Evolutionary conservation across 2,113 vertebrate species (phyloP), one percentile per base, ranked within the genome.

Genomic region (Thryonomys swinderianus): DNA sequence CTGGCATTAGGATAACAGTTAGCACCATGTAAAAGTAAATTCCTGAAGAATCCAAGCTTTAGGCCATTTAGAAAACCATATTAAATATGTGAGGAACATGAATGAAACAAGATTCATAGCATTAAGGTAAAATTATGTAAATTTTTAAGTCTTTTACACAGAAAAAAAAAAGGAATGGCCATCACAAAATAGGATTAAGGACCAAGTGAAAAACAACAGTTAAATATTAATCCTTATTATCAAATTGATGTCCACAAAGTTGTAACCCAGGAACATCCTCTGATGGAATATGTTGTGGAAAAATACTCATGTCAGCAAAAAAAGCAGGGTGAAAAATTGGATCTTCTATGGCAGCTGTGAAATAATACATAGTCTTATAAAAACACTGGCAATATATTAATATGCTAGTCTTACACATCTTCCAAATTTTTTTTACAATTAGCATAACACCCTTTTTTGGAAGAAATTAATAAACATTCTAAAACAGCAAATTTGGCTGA

Each of bases 21-120:
- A 93, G 90, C 3, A 12, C 10, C 20, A 90, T 13, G 61, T 14
- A 85, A 74, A 95, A 87, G 76, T 93, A 93, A 87, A 78, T 95
- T 62, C 12, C n/a, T 25, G 57, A 92, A 62, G 55, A 48, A 37
- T 71, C 37, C 66, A 64, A 59, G 1, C 32, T 51, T 83, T 79
- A 55, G 55, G 27, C 55, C 61, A 69, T 79, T 21, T 85, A 93
- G 42, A 62, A 66, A 92, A 32, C 20, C 3, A 69, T 0, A 87
- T 62, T 62, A 91, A 81, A n/a, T 48, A 55, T 25, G 48, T 32
- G 42, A 79, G 20, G 11, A 85, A 74, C 53, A 86, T 21, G 82
- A 69, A 90, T 51, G 48, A 85, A 23, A 85, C 45, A 74, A n/a
- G 18, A 51, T 30, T 55, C 59, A 11, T 18, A 40, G n/a, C 23